A percentile compares a stretch with the other conserved stretches of the same genome.
These are phyloP conservation scores for Heliconius nattereri DNA, from an alignment of 1,140 invertebrate genomes.

Conservation along the genomic window DNA sequence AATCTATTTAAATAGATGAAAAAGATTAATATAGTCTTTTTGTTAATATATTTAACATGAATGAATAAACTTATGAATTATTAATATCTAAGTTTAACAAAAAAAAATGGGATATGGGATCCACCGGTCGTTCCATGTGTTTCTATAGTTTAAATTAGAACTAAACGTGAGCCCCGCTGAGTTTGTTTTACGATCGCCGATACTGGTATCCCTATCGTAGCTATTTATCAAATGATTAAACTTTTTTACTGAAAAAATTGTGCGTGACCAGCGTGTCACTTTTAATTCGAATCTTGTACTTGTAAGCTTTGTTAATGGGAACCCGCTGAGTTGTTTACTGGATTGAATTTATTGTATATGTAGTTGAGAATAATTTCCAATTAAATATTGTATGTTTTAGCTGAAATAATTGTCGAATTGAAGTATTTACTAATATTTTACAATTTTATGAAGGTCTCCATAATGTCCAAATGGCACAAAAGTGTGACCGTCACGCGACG, in stretches of 20 bases:
- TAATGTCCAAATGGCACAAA: too few species aligned
- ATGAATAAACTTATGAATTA: conserved; percentile 17
- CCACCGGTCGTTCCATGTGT: conserved; percentile 25
- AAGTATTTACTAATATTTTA: too few species aligned
- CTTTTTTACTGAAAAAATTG: conserved; percentile 20
- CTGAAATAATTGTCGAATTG: too few species aligned
- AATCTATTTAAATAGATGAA: background rate
- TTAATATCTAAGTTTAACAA: conserved; percentile 19
- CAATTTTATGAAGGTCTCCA: too few species aligned
- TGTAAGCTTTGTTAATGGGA: background rate
- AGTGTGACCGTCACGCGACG: too few species aligned
- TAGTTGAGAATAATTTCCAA: background rate
- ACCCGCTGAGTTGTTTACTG: background rate
- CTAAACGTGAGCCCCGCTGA: conserved; percentile 28
- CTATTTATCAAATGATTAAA: conserved; percentile 34
- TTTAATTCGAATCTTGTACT: conserved; percentile 20
- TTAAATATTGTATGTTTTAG: background rate
- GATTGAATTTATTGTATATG: background rate
- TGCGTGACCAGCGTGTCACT: conserved; percentile 14
- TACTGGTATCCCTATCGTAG: conserved; percentile 20
- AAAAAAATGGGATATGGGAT: conserved; percentile 17
- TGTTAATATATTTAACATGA: background rate
- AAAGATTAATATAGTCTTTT: background rate
- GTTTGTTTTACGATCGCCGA: conserved; percentile 32
- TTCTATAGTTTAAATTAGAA: conserved; percentile 29